Evolutionary conservation across 2,888 invertebrate genomes (phyloP).

Genomic region (Disparrhopalites patrizii): DNA sequence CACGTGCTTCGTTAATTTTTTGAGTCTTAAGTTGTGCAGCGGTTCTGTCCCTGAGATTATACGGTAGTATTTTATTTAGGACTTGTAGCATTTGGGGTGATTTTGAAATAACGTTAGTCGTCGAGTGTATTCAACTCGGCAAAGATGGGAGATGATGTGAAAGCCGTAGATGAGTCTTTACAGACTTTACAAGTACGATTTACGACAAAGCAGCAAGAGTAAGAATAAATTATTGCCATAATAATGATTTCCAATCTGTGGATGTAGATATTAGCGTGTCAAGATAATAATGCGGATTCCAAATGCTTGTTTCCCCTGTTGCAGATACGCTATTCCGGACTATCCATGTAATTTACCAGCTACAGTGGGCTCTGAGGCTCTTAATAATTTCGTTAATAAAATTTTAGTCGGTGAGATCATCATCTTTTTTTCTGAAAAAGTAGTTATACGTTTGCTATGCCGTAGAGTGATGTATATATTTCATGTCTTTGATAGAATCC

Average conservation of each 20-base stretch:
- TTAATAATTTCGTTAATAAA: slow-evolving; percentile 76
- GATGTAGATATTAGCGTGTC: neutral
- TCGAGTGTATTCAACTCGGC: too few relatives aligned
- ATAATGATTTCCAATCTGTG: too few relatives aligned
- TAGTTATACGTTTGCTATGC: neutral
- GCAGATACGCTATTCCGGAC: slow-evolving; percentile 81
- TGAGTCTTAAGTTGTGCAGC: too few relatives aligned
- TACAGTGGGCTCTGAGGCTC: slow-evolving; percentile 63
- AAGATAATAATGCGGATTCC: neutral
- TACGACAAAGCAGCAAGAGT: slow-evolving; percentile 76
- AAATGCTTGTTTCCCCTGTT: too few relatives aligned
- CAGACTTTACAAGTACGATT: slow-evolving; percentile 66
- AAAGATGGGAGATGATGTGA: neutral
- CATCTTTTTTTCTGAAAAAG: neutral
- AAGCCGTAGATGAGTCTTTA: slow-evolving; percentile 22
- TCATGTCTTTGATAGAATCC: slow-evolving; percentile 43
- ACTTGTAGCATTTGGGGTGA: too few relatives aligned
- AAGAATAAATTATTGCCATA: slow-evolving; percentile 60
- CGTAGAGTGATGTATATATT: neutral
- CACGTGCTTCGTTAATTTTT: too few relatives aligned
- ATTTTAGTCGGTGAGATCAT: slow-evolving; percentile 61
- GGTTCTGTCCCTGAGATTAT: too few relatives aligned
- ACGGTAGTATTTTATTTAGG: too few relatives aligned
- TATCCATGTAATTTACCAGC: slow-evolving; percentile 77
- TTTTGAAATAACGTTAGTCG: too few relatives aligned